Evolutionary conservation across 2,797 vertebrate genomes (phyloP), one percentile per base, ranked within the genome.

Genomic region (Coreius guichenoti): DNA sequence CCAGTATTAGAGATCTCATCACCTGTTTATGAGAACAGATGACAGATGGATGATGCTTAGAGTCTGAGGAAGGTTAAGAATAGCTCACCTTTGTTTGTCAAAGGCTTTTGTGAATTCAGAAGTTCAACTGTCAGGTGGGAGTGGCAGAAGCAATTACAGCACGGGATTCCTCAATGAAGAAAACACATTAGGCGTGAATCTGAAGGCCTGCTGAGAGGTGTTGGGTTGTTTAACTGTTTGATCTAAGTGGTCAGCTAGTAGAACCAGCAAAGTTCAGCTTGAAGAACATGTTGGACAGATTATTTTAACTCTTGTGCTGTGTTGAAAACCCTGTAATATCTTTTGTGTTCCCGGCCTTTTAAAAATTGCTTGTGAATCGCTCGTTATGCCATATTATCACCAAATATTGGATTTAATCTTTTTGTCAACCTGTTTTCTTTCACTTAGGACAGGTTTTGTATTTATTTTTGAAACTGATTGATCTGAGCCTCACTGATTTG

Each of bases 91-190:
- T 33, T 89, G 79, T 84, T 73, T 85, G 56, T 78, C 6, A 26
- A 33, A 54, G 31, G 36, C 51, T 63, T 76, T 87, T 51, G 80
- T 88, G 65, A 70, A 47, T 72, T 63, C 19, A 47, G 54, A 56
- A 80, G 31, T 87, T 84, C 23, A 61, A 49, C 75, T 65, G 83
- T 61, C 88, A 90, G 88, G 86, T 90, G 88, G 83, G 61, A 84
- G 77, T 81, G 89, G 72, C 87, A 89, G 86, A 80, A 85, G 76
- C 65, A 61, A 78, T 76, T 77, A 86, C 58, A 78, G 67, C 47
- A 76, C 26, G 63, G 39, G 67, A 13, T 69, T 67, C 70, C 43
- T 85, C 39, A 36, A 5, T 51, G 43, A 81, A 36, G 29, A 87
- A 67, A 75, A 68, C 17, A 29, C 51, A 68, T 72, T 43, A 63